A percentile compares a stretch with the other conserved stretches of the same genome.
Evolutionary conservation across 2,888 invertebrate species (phyloP).

Genomic region (Hypomecis atomaria): DNA sequence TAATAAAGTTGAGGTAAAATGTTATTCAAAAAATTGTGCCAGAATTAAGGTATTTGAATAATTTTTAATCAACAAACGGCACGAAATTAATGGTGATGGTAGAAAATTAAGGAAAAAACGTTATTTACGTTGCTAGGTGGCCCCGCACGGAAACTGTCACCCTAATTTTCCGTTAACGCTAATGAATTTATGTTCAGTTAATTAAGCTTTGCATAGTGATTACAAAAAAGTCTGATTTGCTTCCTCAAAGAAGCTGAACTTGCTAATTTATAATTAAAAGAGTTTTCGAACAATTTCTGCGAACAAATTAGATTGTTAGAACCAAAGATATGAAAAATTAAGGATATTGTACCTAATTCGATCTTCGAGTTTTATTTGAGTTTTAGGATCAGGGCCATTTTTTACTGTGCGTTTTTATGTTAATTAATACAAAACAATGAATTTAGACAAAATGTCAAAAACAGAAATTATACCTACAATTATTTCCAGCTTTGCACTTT

Average conservation of each 20-base stretch:
- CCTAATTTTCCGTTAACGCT: constrained; percentile 61
- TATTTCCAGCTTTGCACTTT: background rate
- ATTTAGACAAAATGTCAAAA: background rate
- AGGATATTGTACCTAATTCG: no score
- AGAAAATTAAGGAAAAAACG: constrained; percentile 28
- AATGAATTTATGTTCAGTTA: constrained; percentile 68
- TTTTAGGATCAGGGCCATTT: no score
- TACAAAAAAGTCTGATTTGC: constrained; percentile 63
- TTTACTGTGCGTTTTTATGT: no score
- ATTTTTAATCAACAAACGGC: constrained; percentile 10
- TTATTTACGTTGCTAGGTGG: constrained; percentile 33
- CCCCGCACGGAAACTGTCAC: constrained; percentile 53
- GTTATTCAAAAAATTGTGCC: background rate
- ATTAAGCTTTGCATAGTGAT: constrained; percentile 79
- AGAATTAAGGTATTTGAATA: constrained; percentile 2
- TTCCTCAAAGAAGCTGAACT: constrained; percentile 64
- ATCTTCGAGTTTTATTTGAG: no score
- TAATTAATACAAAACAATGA: no score
- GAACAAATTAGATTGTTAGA: constrained; percentile 19
- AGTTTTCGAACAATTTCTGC: constrained; percentile 57
- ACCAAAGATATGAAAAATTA: no score
- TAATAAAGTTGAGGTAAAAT: background rate
- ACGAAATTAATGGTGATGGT: constrained; percentile 29
- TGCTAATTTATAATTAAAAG: constrained; percentile 74
- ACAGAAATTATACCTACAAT: background rate